phyloP scores from a whole-genome alignment of 64 coral and sea anemone genomes.

The Montipora sp. region DNA sequence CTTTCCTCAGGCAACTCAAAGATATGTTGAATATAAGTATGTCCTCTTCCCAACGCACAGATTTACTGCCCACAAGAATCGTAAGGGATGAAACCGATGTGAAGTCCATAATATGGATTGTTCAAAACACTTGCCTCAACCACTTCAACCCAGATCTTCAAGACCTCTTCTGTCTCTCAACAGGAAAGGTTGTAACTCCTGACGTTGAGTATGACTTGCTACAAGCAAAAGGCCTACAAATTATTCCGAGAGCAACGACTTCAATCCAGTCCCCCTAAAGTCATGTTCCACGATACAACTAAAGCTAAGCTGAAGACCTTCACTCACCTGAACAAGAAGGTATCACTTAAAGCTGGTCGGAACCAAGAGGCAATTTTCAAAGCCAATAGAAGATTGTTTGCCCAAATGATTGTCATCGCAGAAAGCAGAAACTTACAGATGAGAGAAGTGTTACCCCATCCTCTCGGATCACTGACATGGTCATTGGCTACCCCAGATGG shows the following conservation, averaged over 20 bases:
- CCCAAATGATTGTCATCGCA: no score
- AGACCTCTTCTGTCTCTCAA: background rate
- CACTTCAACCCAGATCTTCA: no score
- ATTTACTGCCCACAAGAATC: no score
- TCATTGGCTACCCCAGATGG: no score
- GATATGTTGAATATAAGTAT: constrained; percentile 22
- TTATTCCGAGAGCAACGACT: constrained; percentile 59
- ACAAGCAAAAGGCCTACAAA: constrained; percentile 16
- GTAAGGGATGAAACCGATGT: no score
- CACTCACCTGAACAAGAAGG: constrained; percentile 34
- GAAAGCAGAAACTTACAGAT: no score
- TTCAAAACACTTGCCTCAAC: no score
- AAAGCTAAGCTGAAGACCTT: constrained; percentile 59
- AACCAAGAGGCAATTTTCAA: constrained; percentile 40
- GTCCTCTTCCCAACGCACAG: background rate
- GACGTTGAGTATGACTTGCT: background rate
- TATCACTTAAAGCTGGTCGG: constrained; percentile 11
- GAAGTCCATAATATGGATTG: no score
- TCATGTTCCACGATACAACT: constrained; percentile 54
- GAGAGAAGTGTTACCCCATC: no score
- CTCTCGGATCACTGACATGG: no score
- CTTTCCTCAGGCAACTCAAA: background rate
- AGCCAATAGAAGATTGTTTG: no score
- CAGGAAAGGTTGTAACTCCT: constrained; percentile 8
- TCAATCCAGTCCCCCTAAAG: constrained; percentile 46